Evolutionary conservation across 2,113 vertebrate species (phyloP).

Genomic region (Bombycilla garrulus): DNA sequence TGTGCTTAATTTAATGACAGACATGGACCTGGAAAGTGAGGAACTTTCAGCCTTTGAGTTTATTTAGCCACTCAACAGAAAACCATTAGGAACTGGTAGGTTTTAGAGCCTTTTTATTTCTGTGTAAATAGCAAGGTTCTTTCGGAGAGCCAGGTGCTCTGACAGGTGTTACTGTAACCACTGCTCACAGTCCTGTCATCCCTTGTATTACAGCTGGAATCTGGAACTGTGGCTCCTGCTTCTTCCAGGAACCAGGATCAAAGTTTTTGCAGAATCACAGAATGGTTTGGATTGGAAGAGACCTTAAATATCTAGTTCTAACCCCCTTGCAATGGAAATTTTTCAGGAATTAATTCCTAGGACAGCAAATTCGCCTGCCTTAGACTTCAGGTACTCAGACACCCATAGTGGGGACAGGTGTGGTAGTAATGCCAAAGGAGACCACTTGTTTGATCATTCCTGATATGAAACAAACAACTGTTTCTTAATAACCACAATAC

Average conservation of each 20-base stretch:
- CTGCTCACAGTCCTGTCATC: not conserved
- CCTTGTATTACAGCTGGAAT: not conserved
- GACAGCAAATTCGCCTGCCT: not conserved
- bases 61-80: conserved; percentile 16
- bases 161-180: not conserved
- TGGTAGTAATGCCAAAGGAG: not conserved
- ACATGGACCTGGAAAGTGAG: not conserved
- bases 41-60: not conserved
- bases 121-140: not conserved
- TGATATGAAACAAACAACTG: not conserved
- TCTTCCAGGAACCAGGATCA: not conserved
- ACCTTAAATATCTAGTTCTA: not conserved
- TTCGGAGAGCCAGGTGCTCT: not conserved
- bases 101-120: not conserved
- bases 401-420: not conserved
- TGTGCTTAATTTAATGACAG: not conserved
- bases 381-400: not conserved
- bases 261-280: not conserved
- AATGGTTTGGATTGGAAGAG: not conserved
- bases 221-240: not conserved
- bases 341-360: not conserved
- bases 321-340: not conserved
- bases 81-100: not conserved
- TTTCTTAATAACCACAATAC: not conserved
- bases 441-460: not conserved